Base-by-base conservation (phyloP, 2,888 invertebrate genomes). In the Acrobasis consociella region DNA sequence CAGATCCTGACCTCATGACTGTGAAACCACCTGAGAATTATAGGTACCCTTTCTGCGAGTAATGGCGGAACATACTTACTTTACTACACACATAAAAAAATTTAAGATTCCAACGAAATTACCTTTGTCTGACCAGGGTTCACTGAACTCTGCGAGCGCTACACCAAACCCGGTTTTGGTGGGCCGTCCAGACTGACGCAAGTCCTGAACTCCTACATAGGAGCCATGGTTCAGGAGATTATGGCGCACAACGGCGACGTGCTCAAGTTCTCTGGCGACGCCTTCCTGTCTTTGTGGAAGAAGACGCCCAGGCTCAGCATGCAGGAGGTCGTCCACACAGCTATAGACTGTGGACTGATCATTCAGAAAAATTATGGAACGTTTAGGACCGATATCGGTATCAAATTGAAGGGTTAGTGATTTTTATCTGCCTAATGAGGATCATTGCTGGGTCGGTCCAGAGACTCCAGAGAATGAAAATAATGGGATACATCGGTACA, bases 131-230 rank as follows among this genome's bases (percentile, higher is more conserved):
- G 13, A 13, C 2, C 16, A 95, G 95, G 95, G 52, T 95, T 95
- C 71, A 94, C 95, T 0, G 94, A 94, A 16, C 83, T 95, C 9
- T 94, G 94, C 62, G 95, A 96, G 76, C 94, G 93, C 63, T 96
- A 95, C 74, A 95, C 94, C 22, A 93, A 93, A 72, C 86, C 93
- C 2, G 94, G 95, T 0, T 93, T 93, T 68, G 95, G 95, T 1
- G 96, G 96, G 0, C 95, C 95, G 0, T 96, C 96, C 5, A 93
- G 94, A 63, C 84, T 96, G 52, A 95, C 95, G 0, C 94, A 94
- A 75, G 95, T 95, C 0, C 80, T 96, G 7, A 96, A 96, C 84
- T 93, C 93, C 2, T 96, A 95, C 79, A 94, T 96, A 69, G 95
- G 95, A 0, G 93, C 95, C 0, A 94, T 96, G 93, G 94, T 95